Percentiles rank a stretch among this genome's conserved stretches.
These are phyloP conservation scores for Schizothorax lantsangensis DNA, from an alignment of 2,797 vertebrate species.

Conservation along the genomic window DNA sequence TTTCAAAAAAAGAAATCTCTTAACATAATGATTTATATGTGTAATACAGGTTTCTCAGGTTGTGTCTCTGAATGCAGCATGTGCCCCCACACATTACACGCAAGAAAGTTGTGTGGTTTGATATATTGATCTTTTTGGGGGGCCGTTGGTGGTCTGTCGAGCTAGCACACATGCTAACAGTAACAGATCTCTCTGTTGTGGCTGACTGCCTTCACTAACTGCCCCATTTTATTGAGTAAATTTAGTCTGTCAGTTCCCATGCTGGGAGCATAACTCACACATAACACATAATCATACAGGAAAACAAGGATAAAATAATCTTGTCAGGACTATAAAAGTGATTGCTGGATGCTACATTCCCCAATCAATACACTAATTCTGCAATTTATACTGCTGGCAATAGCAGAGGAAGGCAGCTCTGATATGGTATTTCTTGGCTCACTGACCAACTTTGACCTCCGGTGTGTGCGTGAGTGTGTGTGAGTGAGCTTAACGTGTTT, in stretches of 20 bases:
- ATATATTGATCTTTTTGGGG: constrained; percentile 19
- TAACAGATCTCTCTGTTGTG: constrained; percentile 82
- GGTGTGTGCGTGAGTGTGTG: constrained; percentile 87
- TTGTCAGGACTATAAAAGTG: constrained; percentile 99
- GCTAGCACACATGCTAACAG: constrained; percentile 72
- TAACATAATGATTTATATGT: neutral
- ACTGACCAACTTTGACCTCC: constrained; percentile 99
- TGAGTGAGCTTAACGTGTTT: constrained; percentile 91
- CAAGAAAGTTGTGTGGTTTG: constrained; percentile 12
- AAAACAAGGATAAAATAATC: constrained; percentile 99
- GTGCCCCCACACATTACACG: neutral
- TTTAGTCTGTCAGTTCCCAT: constrained; percentile 99
- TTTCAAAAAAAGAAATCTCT: neutral
- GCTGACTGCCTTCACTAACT: constrained; percentile 97
- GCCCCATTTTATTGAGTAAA: constrained; percentile 99
- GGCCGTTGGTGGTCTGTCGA: neutral
- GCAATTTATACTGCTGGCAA: constrained; percentile 97
- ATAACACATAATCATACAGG: constrained; percentile 99
- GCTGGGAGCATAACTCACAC: constrained; percentile 98
- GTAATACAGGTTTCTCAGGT: neutral
- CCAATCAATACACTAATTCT: constrained; percentile 99
- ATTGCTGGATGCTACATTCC: constrained; percentile 93
- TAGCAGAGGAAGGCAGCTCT: constrained; percentile 94
- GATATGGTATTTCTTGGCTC: constrained; percentile 99
- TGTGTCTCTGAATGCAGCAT: neutral